phyloP scores from a whole-genome alignment of 2,888 invertebrate species.

The Amphimallon solstitiale region DNA sequence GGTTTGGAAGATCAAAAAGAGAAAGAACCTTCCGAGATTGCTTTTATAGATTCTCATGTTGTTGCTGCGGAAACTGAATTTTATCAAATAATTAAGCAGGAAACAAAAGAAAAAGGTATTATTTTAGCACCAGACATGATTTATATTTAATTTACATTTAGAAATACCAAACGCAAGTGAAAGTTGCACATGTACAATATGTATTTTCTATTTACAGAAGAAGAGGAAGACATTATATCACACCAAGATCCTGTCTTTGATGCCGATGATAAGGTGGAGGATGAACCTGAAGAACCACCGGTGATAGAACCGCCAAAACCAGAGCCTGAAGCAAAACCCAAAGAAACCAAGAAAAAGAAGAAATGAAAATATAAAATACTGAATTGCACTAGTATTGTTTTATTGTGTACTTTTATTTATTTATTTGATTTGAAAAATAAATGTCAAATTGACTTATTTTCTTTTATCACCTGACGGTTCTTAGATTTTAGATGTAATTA shows the following conservation, averaged over 20 bases:
- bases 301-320: constrained; percentile 24
- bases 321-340: constrained; percentile 40
- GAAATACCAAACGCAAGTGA: too few relatives aligned
- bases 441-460: too few relatives aligned
- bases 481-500: too few relatives aligned
- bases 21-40: constrained; percentile 26
- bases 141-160: too few relatives aligned
- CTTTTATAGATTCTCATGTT: constrained; percentile 40
- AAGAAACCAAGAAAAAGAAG: constrained; percentile 41
- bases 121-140: too few relatives aligned
- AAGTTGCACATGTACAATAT: constrained; percentile 24
- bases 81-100: constrained; percentile 50
- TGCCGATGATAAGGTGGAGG: not conserved
- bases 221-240: not conserved
- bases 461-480: too few relatives aligned
- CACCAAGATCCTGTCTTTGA: not conserved
- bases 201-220: not conserved
- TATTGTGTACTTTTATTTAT: not conserved
- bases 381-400: not conserved
- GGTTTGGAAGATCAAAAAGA: constrained; percentile 42
- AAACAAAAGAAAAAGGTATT: constrained; percentile 39
- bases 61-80: constrained; percentile 56
- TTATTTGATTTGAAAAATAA: not conserved
- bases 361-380: constrained; percentile 7
- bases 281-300: not conserved